Evolutionary conservation across 2,888 invertebrate genomes (phyloP).

Genomic region (Brachypterus glaber): DNA sequence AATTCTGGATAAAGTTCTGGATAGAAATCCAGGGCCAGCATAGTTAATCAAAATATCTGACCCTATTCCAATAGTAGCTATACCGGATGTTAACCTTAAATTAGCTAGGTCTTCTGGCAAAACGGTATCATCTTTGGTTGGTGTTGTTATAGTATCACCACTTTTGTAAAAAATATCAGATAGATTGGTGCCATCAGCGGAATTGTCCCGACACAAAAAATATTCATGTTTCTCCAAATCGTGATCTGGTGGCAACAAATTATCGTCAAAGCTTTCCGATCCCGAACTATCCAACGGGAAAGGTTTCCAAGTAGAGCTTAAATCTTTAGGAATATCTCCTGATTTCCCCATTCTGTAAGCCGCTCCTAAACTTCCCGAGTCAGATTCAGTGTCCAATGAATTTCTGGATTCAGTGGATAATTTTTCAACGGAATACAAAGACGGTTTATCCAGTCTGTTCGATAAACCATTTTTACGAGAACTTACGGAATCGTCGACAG

Average conservation of each 20-base stretch:
- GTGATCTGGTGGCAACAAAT: slow-evolving; percentile 67
- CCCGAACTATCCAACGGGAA: slow-evolving; percentile 79
- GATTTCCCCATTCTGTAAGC: slow-evolving; percentile 49
- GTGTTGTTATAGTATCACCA: slow-evolving; percentile 45
- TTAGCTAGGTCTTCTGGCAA: slow-evolving; percentile 69
- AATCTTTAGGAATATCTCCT: slow-evolving; percentile 53
- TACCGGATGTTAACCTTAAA: slow-evolving; percentile 48
- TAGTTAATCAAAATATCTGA: slow-evolving; percentile 55
- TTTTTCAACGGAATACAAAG: slow-evolving; percentile 34
- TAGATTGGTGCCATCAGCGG: slow-evolving; percentile 32
- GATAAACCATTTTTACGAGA: slow-evolving; percentile 26
- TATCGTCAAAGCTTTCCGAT: slow-evolving; percentile 78
- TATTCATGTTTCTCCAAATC: slow-evolving; percentile 43
- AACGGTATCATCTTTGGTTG: slow-evolving; percentile 54
- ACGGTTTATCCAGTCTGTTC: slow-evolving; percentile 31
- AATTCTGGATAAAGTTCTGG: slow-evolving; percentile 73
- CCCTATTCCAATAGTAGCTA: slow-evolving; percentile 48
- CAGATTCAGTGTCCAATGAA: slow-evolving; percentile 66
- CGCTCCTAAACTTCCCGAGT: slow-evolving; percentile 64
- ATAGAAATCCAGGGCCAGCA: slow-evolving; percentile 52
- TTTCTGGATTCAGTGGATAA: slow-evolving; percentile 57
- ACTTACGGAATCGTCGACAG: slow-evolving; percentile 35
- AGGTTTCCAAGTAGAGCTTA: slow-evolving; percentile 73
- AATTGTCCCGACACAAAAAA: slow-evolving; percentile 35
- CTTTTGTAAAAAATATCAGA: slow-evolving; percentile 35